A percentile compares a stretch with the other conserved stretches of the same genome.
phyloP scores from a whole-genome alignment of 2,888 invertebrate genomes.

The Leucophora obtusa region DNA sequence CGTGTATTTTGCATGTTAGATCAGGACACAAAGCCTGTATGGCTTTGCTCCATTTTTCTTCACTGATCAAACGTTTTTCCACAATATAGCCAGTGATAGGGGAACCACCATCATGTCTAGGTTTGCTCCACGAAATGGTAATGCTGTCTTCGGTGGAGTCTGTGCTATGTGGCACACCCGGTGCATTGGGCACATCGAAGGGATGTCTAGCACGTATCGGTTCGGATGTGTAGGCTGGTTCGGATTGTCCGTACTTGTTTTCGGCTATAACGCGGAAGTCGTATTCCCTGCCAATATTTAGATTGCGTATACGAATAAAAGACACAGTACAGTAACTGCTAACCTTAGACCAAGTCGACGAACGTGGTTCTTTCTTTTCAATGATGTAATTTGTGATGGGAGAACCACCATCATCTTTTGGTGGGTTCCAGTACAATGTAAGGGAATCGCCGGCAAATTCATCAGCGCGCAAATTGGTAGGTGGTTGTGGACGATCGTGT shows the following conservation, averaged over 20 bases:
- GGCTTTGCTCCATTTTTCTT: conserved; percentile 97
- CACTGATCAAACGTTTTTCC: conserved; percentile 93
- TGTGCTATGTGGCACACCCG: conserved; percentile 92
- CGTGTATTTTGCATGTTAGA: conserved; percentile 88
- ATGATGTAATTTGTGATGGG: conserved; percentile 97
- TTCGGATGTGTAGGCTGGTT: conserved; percentile 92
- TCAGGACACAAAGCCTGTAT: conserved; percentile 92
- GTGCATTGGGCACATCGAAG: conserved; percentile 95
- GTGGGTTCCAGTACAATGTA: conserved; percentile 97
- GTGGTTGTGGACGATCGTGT: conserved; percentile 93
- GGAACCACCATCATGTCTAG: conserved; percentile 97
- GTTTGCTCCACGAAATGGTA: conserved; percentile 97
- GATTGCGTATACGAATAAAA: conserved; percentile 93
- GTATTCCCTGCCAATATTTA: conserved; percentile 94
- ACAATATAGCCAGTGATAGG: conserved; percentile 97
- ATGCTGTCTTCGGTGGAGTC: conserved; percentile 97
- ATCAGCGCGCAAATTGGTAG: conserved; percentile 93
- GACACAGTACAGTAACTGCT: conserved; percentile 95
- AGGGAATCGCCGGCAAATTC: conserved; percentile 97
- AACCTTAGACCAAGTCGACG: conserved; percentile 91
- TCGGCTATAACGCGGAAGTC: conserved; percentile 99
- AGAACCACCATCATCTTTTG: conserved; percentile 97
- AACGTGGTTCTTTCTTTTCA: conserved; percentile 93
- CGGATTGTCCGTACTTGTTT: conserved; percentile 98
- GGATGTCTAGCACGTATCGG: conserved; percentile 97